phyloP scores from a whole-genome alignment of 2,888 invertebrate genomes.

The Unio pictorum region DNA sequence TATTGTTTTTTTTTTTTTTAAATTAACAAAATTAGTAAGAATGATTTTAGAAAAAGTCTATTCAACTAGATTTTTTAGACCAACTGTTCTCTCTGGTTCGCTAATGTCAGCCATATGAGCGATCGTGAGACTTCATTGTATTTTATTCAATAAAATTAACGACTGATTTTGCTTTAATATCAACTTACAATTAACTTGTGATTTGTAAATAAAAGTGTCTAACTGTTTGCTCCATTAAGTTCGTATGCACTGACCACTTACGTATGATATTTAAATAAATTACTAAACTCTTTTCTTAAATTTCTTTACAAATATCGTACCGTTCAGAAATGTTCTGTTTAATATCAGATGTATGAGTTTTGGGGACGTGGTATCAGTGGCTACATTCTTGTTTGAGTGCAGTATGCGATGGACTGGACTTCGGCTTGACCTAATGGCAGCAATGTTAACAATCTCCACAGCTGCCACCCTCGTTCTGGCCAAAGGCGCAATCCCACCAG shows the following conservation, averaged over 20 bases:
- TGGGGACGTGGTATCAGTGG: conserved; percentile 72
- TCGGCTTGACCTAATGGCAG: conserved; percentile 69
- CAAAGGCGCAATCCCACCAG: conserved; percentile 66
- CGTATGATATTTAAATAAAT: too few species aligned
- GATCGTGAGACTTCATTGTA: background rate
- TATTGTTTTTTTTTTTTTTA: too few species aligned
- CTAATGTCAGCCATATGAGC: too few species aligned
- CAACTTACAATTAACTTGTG: background rate
- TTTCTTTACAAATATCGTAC: too few species aligned
- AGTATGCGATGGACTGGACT: conserved; percentile 71
- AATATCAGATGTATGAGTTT: conserved; percentile 18
- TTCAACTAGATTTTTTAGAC: too few species aligned
- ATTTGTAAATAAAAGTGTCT: background rate
- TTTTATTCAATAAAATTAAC: background rate
- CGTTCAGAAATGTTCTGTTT: too few species aligned
- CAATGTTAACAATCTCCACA: conserved; percentile 72
- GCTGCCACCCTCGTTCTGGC: conserved; percentile 74
- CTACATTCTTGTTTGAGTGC: conserved; percentile 72
- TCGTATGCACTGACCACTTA: too few species aligned
- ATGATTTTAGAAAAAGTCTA: too few species aligned
- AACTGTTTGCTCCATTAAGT: too few species aligned
- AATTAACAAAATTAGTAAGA: too few species aligned
- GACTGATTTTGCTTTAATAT: background rate
- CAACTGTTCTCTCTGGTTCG: too few species aligned
- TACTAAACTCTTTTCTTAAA: too few species aligned